Evolutionary conservation across 2,797 vertebrate genomes (phyloP).

Genomic region (Halcyon chelicuti): DNA sequence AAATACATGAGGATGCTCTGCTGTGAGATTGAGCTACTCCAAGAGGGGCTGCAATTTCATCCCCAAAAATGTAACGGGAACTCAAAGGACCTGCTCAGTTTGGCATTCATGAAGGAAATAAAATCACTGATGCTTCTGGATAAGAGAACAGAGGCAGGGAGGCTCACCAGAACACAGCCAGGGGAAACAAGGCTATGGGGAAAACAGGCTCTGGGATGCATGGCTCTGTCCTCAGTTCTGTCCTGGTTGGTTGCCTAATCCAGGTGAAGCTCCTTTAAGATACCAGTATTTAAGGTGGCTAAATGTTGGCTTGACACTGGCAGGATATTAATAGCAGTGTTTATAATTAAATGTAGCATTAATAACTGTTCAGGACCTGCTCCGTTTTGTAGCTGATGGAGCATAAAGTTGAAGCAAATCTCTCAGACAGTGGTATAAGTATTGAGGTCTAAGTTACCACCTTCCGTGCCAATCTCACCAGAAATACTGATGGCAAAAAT

Average conservation of each 20-base stretch:
- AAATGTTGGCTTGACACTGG: neutral
- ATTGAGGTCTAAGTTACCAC: neutral
- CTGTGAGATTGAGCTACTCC: neutral
- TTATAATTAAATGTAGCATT: neutral
- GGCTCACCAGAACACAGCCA: accelerated
- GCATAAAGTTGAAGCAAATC: neutral
- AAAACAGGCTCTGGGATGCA: neutral
- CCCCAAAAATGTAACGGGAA: neutral
- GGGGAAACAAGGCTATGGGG: neutral
- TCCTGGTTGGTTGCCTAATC: neutral
- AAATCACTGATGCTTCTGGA: neutral
- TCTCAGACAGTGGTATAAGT: neutral
- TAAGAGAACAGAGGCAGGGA: neutral
- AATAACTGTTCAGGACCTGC: neutral
- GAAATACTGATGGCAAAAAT: neutral
- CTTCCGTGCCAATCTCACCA: neutral
- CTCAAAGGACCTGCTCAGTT: neutral
- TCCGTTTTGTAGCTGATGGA: neutral
- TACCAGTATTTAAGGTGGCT: neutral
- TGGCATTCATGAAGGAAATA: neutral
- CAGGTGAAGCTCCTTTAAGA: neutral
- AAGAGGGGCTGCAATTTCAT: neutral
- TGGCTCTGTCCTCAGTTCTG: neutral
- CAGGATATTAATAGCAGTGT: neutral
- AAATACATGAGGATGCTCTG: neutral